Conservation (phyloP, 2,797 vertebrate genomes). For the Pelobates cultripes region DNA sequence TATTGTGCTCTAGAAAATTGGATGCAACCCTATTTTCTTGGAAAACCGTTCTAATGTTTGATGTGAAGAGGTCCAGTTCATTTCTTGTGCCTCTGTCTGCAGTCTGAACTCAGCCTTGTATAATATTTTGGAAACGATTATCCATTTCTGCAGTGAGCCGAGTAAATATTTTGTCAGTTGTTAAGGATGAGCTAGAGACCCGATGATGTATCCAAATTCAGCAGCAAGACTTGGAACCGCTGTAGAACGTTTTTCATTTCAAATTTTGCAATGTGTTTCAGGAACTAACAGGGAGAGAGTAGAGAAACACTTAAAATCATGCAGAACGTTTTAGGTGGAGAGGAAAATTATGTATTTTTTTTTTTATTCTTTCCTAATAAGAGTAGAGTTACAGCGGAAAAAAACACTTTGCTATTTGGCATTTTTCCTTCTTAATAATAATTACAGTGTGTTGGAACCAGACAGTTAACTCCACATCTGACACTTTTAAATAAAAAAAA, state of each 20-base stretch:
- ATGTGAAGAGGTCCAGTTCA: constrained; percentile 65
- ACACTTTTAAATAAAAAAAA: constrained; percentile 17
- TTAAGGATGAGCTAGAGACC: constrained; percentile 83
- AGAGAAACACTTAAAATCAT: constrained; percentile 8
- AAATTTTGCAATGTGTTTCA: constrained; percentile 73
- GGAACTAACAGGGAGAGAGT: constrained; percentile 70
- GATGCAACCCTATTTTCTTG: constrained; percentile 63
- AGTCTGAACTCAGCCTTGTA: constrained; percentile 76
- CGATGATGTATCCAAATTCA: constrained; percentile 75
- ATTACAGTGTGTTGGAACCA: neutral
- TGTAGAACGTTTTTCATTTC: constrained; percentile 79
- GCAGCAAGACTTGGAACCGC: constrained; percentile 74
- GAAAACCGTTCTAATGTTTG: constrained; percentile 68
- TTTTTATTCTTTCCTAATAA: neutral
- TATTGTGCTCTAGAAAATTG: constrained; percentile 50
- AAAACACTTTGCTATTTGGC: constrained; percentile 33
- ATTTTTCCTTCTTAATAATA: constrained; percentile 13
- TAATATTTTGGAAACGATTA: constrained; percentile 81
- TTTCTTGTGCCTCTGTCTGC: constrained; percentile 76
- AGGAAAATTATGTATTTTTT: neutral
- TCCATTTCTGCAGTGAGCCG: constrained; percentile 72
- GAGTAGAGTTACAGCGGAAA: neutral
- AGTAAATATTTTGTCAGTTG: constrained; percentile 92
- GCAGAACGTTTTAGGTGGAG: neutral
- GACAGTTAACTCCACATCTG: neutral